Percentiles rank a stretch among this genome's conserved stretches.
These are phyloP conservation scores for Gallinago undulata DNA, from an alignment of 2,113 vertebrate species.

Conservation along the genomic window DNA sequence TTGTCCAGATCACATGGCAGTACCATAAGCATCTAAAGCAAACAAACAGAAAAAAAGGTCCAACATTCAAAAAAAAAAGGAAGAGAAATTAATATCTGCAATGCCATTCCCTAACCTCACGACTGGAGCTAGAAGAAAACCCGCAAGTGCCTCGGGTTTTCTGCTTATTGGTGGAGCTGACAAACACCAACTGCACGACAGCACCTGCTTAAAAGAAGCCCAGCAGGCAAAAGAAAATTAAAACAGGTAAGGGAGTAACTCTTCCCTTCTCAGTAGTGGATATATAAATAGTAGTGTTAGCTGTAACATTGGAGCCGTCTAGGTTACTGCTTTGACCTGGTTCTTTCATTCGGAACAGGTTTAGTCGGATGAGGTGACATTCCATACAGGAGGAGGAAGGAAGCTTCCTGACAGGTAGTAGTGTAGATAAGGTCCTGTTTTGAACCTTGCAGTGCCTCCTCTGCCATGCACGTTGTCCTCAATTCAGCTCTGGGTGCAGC, in stretches of 20 bases:
- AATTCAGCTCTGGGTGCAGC: not conserved
- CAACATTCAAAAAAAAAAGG: not conserved
- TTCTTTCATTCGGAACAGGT: conserved; percentile 9
- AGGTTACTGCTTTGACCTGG: conserved; percentile 1
- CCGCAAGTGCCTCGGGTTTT: accelerated
- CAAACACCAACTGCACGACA: not conserved
- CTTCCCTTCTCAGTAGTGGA: not conserved
- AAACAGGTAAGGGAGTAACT: not conserved
- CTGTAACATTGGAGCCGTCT: not conserved
- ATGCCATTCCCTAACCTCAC: not conserved
- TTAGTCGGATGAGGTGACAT: not conserved
- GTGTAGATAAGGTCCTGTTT: not conserved
- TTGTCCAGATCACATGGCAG: not conserved
- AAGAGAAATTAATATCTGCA: not conserved
- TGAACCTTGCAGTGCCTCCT: not conserved
- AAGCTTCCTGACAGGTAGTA: not conserved
- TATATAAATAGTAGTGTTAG: conserved; percentile 4
- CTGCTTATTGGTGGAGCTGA: not conserved
- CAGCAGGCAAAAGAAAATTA: not conserved
- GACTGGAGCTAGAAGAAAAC: not conserved
- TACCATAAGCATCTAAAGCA: not conserved
- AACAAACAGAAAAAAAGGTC: not conserved
- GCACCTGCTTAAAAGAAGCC: not conserved
- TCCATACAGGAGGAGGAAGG: not conserved
- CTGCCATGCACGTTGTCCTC: not conserved